These are phyloP conservation scores for Chrysomallon squamiferum DNA, from an alignment of 1,140 invertebrate species.

Conservation along the genomic window DNA sequence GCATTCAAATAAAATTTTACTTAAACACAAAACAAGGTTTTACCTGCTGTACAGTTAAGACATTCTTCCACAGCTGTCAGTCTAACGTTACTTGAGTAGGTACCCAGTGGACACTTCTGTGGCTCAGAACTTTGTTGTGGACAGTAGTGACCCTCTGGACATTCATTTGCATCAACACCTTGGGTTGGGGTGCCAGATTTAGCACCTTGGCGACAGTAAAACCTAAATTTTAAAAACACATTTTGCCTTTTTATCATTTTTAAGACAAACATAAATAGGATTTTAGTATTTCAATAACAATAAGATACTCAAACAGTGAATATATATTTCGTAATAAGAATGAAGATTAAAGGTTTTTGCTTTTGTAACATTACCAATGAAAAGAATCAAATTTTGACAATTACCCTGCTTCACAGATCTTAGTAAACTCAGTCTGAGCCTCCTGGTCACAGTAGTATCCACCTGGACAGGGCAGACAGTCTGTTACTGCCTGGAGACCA, in stretches of 20 bases:
- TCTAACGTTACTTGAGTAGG: constrained; percentile 41
- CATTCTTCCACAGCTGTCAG: constrained; percentile 38
- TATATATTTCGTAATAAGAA: too few species aligned
- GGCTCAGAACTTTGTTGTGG: constrained; percentile 44
- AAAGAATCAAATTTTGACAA: constrained; percentile 7
- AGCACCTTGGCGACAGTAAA: constrained; percentile 51
- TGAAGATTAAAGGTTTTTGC: too few species aligned
- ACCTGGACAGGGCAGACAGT: constrained; percentile 55
- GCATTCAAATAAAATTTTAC: too few species aligned
- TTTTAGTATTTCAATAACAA: too few species aligned
- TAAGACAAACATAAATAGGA: not conserved
- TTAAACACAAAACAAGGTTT: too few species aligned
- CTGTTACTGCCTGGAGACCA: constrained; percentile 38
- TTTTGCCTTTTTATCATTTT: not conserved
- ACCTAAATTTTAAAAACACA: constrained; percentile 31
- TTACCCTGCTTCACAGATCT: constrained; percentile 53
- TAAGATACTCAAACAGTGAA: too few species aligned
- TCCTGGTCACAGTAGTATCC: constrained; percentile 57
- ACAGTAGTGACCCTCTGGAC: constrained; percentile 55
- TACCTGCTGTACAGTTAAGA: constrained; percentile 51
- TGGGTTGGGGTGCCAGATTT: constrained; percentile 49
- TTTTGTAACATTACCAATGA: too few species aligned
- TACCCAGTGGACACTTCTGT: constrained; percentile 53
- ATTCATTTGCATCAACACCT: constrained; percentile 50
- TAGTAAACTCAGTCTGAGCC: constrained; percentile 47